Evolutionary conservation across 2,888 invertebrate species (phyloP), one percentile per base, ranked within the genome.

Genomic region (Frankliniella fusca): DNA sequence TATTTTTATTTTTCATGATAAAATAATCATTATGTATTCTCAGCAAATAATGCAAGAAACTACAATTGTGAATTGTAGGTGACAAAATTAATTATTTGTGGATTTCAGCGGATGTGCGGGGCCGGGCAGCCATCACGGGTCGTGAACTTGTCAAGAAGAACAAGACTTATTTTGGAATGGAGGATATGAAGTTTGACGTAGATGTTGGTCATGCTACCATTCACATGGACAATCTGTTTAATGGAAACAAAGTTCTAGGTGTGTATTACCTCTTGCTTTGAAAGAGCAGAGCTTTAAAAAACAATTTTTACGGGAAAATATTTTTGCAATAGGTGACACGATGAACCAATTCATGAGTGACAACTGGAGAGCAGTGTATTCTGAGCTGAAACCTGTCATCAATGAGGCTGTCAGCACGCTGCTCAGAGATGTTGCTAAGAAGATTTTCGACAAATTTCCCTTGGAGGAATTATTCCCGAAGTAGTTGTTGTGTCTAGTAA

Each of bases 321-420:
- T n/a, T 18, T n/a, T 79, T 80, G n/a, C 18, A 84, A 9, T 65
- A 84, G 85, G 85, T 28, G 84, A 85, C 61, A 83, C 86, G 9
- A 87, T 88, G 23, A 88, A 88, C 83, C 85, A 85, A 79, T 86
- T 87, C 3, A 87, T 89, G 81, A 87, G 87, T 82, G 87, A 88
- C 80, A 89, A 89, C 84, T 86, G 87, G 65, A 85, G 88, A 76
- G 85, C 85, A 48, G 84, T 89, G 8, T 87, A 87, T 82, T 85
- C 86, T 79, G 88, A 88, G 83, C 82, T 89, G 27, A 87, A 86
- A 82, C 88, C 88, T n/a, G 85, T 88, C 15, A 84, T 88, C 48
- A 84, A 85, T 81, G 84, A 86, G 80, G 85, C 86, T 3, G 84
- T 87, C 18, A 83, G 84, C 18, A 82, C 82, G 23, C 82, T 87